Evolutionary conservation across 30 jellyfish, hydroid and myxozoan species (phyloP).

Genomic region (Aurelia aurita): DNA sequence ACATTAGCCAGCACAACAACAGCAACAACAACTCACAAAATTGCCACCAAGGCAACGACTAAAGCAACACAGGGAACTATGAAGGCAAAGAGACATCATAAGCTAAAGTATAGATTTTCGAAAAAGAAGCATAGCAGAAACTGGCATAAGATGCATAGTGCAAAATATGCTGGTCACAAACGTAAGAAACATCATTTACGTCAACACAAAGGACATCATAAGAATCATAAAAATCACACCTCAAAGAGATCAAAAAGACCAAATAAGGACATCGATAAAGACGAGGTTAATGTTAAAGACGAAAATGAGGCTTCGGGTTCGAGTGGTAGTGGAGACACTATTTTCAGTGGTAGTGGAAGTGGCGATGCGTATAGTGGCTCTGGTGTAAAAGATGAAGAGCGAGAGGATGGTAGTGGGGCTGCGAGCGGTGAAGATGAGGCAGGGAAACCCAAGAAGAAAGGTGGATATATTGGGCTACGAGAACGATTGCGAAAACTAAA

Average conservation of each 20-base stretch:
- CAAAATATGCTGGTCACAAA: neutral
- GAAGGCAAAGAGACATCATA: neutral
- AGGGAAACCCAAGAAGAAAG: neutral
- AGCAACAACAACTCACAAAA: neutral
- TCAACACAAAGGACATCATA: neutral
- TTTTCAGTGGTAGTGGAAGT: neutral
- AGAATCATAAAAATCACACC: neutral
- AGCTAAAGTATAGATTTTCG: neutral
- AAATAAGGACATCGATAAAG: neutral
- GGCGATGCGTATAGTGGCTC: slow-evolving; percentile 27
- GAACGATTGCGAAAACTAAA: slow-evolving; percentile 13
- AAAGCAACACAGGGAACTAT: neutral
- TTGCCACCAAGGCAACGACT: neutral
- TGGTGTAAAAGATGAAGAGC: neutral
- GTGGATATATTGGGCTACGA: slow-evolving; percentile 21
- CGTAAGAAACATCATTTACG: slow-evolving; percentile 3
- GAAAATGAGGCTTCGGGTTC: neutral
- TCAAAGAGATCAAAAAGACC: neutral
- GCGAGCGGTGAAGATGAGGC: slow-evolving; percentile 1
- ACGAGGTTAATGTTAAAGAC: neutral
- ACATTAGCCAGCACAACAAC: neutral
- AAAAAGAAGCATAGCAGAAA: neutral
- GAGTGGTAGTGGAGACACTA: slow-evolving; percentile 49
- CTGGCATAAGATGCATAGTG: neutral
- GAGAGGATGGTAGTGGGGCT: neutral